Conservation (phyloP, 1,140 invertebrate genomes). For the Drosophila guanche region DNA sequence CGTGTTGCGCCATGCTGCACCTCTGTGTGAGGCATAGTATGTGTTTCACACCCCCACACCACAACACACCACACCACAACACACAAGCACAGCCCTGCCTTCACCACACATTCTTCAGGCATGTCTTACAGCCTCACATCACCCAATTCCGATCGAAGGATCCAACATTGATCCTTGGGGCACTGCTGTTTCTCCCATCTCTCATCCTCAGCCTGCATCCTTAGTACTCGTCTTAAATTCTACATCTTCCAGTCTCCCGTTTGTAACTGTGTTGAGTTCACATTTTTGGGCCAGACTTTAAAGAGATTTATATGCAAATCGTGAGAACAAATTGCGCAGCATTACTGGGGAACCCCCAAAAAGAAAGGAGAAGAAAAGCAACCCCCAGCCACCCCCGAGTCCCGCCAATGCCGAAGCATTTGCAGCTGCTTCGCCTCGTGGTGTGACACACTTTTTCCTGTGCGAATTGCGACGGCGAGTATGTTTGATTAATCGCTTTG, state of each 20-base stretch:
- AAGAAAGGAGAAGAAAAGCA: background rate
- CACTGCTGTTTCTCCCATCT: no score
- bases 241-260: background rate
- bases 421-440: constrained; percentile 31
- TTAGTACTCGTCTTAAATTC: no score
- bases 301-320: constrained; percentile 41
- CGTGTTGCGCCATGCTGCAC: constrained; percentile 80
- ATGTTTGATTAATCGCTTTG: constrained; percentile 61
- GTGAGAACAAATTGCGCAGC: constrained; percentile 36
- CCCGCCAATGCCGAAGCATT: constrained; percentile 11
- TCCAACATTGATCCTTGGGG: no score
- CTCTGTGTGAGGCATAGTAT: constrained; percentile 83
- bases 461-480: constrained; percentile 11
- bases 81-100: background rate
- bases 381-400: background rate
- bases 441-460: constrained; percentile 16
- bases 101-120: no score
- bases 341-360: constrained; percentile 23
- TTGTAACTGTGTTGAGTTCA: constrained; percentile 9
- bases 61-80: background rate
- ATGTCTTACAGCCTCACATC: no score
- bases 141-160: no score
- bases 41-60: constrained; percentile 41
- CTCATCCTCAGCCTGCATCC: no score
- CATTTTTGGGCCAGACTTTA: constrained; percentile 10